phyloP scores from a whole-genome alignment of 2,888 invertebrate species.

The Platynereis dumerilii region DNA sequence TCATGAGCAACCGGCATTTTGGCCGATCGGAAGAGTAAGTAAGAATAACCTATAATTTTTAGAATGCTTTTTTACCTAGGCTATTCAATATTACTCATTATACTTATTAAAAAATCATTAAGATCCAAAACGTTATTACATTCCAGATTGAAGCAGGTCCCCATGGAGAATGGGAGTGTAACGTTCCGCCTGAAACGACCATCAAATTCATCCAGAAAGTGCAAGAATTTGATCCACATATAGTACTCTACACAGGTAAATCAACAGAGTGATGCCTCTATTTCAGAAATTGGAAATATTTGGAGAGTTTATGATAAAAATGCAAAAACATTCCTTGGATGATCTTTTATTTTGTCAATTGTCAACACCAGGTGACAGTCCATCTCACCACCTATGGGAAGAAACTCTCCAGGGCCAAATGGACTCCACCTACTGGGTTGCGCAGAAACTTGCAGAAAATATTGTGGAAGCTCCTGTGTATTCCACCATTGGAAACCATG shows the following conservation, averaged over 20 bases:
- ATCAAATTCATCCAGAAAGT: slow-evolving; percentile 8
- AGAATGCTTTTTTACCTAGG: too few relatives aligned
- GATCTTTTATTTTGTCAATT: too few relatives aligned
- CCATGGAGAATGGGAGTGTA: slow-evolving; percentile 13
- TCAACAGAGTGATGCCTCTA: too few relatives aligned
- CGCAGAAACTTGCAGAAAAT: not conserved
- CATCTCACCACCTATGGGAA: slow-evolving; percentile 13
- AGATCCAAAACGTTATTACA: not conserved
- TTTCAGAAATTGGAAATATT: too few relatives aligned
- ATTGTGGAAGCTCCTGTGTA: not conserved
- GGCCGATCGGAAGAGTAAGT: too few relatives aligned
- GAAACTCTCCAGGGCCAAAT: slow-evolving; percentile 1
- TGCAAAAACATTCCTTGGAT: too few relatives aligned
- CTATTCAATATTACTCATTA: too few relatives aligned
- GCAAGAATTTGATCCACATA: slow-evolving; percentile 6
- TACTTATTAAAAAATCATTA: too few relatives aligned
- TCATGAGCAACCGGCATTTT: not conserved
- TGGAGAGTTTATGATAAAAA: too few relatives aligned
- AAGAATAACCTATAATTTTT: too few relatives aligned
- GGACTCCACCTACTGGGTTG: not conserved
- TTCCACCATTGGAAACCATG: slow-evolving; percentile 16
- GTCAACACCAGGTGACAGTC: slow-evolving; percentile 13
- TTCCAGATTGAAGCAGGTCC: slow-evolving; percentile 10
- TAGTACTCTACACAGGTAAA: slow-evolving; percentile 4
- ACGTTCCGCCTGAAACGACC: slow-evolving; percentile 7